These are phyloP conservation scores for Drosophila monieri DNA, from an alignment of 2,888 invertebrate species.

Conservation along the genomic window DNA sequence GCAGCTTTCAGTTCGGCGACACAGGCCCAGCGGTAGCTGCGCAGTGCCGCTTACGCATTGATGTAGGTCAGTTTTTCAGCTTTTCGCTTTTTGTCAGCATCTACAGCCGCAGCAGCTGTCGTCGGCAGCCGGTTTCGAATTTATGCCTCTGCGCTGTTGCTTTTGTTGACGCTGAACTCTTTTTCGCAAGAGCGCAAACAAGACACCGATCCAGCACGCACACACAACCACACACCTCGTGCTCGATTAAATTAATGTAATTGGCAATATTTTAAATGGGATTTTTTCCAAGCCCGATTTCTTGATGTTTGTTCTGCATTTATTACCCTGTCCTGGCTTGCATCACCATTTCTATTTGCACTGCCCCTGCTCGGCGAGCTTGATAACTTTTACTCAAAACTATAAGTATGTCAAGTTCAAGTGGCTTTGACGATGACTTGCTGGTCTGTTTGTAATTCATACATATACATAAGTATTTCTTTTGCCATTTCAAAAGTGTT, in stretches of 20 bases:
- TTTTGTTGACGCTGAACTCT: conserved; percentile 46
- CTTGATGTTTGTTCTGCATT: conserved; percentile 51
- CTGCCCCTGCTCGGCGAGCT: conserved; percentile 23
- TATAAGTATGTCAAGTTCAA: conserved; percentile 75
- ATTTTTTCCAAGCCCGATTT: conserved; percentile 6
- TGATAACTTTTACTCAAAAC: conserved; percentile 67
- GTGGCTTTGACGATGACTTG: conserved; percentile 42
- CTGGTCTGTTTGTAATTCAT: conserved; percentile 15
- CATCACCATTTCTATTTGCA: conserved; percentile 59
- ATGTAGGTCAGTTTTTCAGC: conserved; percentile 78
- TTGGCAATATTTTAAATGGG: conserved; percentile 48
- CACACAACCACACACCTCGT: conserved; percentile 17
- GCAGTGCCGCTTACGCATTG: conserved; percentile 64
- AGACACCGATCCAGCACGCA: conserved; percentile 10
- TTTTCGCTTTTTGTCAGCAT: conserved; percentile 64
- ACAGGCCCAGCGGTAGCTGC: conserved; percentile 53
- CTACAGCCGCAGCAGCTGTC: conserved; percentile 13
- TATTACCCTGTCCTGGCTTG: conserved; percentile 41
- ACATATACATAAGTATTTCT: conserved; percentile 14
- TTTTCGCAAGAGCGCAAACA: conserved; percentile 62
- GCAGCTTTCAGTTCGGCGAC: conserved; percentile 45
- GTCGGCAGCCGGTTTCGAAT: conserved; percentile 65
- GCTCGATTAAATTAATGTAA: conserved; percentile 63
- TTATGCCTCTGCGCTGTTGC: conserved; percentile 35
- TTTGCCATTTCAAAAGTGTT: conserved; percentile 51